phyloP scores from a whole-genome alignment of 1,140 invertebrate genomes.

The Drosophila truncata region DNA sequence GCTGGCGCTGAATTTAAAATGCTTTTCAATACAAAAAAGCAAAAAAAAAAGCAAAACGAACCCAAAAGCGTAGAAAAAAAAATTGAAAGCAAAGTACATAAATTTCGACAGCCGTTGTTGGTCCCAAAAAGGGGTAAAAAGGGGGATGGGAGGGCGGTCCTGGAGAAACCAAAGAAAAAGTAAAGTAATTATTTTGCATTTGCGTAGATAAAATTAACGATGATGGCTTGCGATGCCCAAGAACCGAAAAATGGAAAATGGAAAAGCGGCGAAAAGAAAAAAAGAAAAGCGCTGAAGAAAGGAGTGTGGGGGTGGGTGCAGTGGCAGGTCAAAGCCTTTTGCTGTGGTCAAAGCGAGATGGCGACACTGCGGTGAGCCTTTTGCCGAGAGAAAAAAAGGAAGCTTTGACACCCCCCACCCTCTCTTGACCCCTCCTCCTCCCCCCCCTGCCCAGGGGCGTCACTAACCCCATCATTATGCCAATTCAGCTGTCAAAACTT shows the following conservation, averaged over 20 bases:
- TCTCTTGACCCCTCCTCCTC: not conserved
- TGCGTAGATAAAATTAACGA: constrained; percentile 83
- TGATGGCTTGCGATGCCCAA: constrained; percentile 53
- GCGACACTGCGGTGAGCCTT: constrained; percentile 51
- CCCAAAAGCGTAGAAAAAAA: constrained; percentile 40
- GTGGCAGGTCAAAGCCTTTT: not conserved
- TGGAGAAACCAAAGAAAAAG: constrained; percentile 76
- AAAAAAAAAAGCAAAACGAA: constrained; percentile 32
- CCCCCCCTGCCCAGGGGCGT: constrained; percentile 18
- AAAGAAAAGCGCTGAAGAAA: constrained; percentile 2
- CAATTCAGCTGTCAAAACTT: constrained; percentile 83
- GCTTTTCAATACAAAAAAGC: constrained; percentile 69
- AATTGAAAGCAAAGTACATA: constrained; percentile 72
- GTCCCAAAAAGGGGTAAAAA: constrained; percentile 37
- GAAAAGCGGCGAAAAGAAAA: constrained; percentile 7
- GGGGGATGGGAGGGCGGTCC: not conserved
- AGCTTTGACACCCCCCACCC: not conserved
- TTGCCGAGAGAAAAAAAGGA: constrained; percentile 3
- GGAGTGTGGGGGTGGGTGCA: not conserved
- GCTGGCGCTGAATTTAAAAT: constrained; percentile 78
- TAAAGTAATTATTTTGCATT: constrained; percentile 84
- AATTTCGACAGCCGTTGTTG: constrained; percentile 74
- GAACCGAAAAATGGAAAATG: constrained; percentile 9
- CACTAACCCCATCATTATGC: constrained; percentile 82
- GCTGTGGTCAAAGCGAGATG: constrained; percentile 3